A percentile compares a stretch with the other conserved stretches of the same genome.
Evolutionary conservation across 1,140 invertebrate species (phyloP).

Genomic region (Ips nitidus): DNA sequence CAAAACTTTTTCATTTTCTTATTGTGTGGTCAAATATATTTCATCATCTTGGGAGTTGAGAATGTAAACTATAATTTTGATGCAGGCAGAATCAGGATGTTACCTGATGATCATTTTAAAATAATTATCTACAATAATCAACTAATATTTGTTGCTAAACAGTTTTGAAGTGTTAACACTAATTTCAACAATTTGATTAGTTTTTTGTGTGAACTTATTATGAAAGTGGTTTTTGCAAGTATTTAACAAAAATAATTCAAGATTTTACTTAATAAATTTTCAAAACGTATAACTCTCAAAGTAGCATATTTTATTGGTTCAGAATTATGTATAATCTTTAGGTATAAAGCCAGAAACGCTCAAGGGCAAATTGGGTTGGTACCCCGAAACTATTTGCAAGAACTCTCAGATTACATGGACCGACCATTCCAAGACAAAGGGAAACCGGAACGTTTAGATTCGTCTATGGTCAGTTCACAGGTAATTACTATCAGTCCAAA

Average conservation of each 20-base stretch:
- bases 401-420: slow-evolving; percentile 83
- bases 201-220: background rate
- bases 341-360: slow-evolving; percentile 92
- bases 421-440: slow-evolving; percentile 72
- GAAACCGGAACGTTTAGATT: slow-evolving; percentile 55
- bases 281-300: too few relatives aligned
- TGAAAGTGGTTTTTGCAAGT: background rate
- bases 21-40: too few relatives aligned
- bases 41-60: background rate
- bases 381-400: slow-evolving; percentile 95
- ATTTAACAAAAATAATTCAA: too few relatives aligned
- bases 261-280: too few relatives aligned
- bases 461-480: slow-evolving; percentile 52
- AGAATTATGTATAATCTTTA: background rate
- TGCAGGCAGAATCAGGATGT: too few relatives aligned
- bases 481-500: slow-evolving; percentile 14
- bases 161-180: too few relatives aligned
- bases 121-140: too few relatives aligned
- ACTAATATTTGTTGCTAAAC: too few relatives aligned
- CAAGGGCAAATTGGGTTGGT: slow-evolving; percentile 91
- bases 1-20: background rate
- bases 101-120: too few relatives aligned
- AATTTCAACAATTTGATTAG: too few relatives aligned
- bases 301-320: too few relatives aligned
- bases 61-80: too few relatives aligned